Evolutionary conservation across 2,888 invertebrate species (phyloP), one percentile per base, ranked within the genome.

Genomic region (Andricus quercusramuli): DNA sequence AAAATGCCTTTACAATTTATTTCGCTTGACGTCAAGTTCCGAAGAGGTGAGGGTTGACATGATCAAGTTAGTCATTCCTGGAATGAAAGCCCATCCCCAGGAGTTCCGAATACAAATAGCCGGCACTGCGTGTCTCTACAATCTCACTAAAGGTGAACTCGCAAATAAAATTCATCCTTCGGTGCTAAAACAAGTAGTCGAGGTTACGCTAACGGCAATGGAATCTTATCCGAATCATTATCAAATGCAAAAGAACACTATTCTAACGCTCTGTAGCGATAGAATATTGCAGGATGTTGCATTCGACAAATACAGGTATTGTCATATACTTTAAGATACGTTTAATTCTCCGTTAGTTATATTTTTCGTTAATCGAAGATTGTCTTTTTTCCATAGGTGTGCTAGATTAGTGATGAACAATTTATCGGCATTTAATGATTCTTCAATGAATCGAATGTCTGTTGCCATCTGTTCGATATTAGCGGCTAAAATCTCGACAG

Each of bases 401-500:
- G 96, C 96, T 41, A 94, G 94, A 88, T 93, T 96, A 78, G 96
- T 96, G 29, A 94, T 96, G 93, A 96, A 96, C 86, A 95, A 95
- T 85, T 93, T 96, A 80, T 95, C 95, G 87, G 93, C 94, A 17
- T 96, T 96, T 89, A 95, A 95, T 74, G 96, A 96, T 88, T 92
- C 94, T 8, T 95, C 95, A 74, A 96, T 96, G 95, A 95, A 95
- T 89, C 93, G 96, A 79, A 96, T 96, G 96, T 95, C 96, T 32
- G 96, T 96, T n/a, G 96, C 96, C 0, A 96, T 96, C 83, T 96
- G 96, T 88, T 96, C 96, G 82, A 96, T 96, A 84, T 93, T 96
- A 44, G 94, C 93, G 67, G 94, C 94, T 13, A 93, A 95, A 93
- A 95, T 95, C 81, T 95, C 96, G 4, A 96, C 96, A 0, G 93